Base-by-base conservation (phyloP, 2,797 vertebrate genomes). In the Crypturellus tataupa region DNA sequence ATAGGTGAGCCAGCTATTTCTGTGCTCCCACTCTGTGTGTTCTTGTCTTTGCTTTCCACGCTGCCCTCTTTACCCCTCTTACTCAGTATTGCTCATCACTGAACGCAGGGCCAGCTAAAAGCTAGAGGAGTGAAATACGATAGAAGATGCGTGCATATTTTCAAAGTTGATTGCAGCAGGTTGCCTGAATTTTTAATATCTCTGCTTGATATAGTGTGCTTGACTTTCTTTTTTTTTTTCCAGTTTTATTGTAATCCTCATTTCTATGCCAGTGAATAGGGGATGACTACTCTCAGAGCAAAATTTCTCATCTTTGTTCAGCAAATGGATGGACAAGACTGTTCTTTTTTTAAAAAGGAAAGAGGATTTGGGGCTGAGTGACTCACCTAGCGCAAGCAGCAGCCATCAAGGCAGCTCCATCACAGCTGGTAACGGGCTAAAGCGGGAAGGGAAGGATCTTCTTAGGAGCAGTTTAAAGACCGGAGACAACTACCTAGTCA, bases 151-250 rank as follows among this genome's bases (percentile, higher is more conserved):
- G 2, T 17, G 8, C 31, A 21, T 65, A 77, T 83, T 93, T 88
- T 75, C 87, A 80, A 82, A 88, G 59, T 33, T 37, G 68, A 85
- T 83, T 85, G 80, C 90, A 84, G 87, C 70, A 88, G 65, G 91
- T 89, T 94, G 84, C 64, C 70, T 95, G 89, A 69, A 90, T 95
- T 94, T 94, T 84, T 92, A 95, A 87, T 70, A 47, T 12, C 1
- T 1, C 29, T 89, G 67, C 81, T 86, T 83, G 82, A 80, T 78
- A 64, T 14, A 5, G 40, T 37, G 53, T 64, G 51, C 79, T 92
- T 91, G 44, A 42, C 81, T 42, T 68, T 42, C 70, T 42, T 71
- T 62, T 39, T 21, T 73, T 25, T 67, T 58, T 64, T 49, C 76
- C 79, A 1, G 8, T 85, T 95, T 93, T 93, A 80, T 86, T 94